Evolutionary conservation across 1,140 invertebrate species (phyloP), one percentile per base, ranked within the genome.

Genomic region (Artemia franciscana): DNA sequence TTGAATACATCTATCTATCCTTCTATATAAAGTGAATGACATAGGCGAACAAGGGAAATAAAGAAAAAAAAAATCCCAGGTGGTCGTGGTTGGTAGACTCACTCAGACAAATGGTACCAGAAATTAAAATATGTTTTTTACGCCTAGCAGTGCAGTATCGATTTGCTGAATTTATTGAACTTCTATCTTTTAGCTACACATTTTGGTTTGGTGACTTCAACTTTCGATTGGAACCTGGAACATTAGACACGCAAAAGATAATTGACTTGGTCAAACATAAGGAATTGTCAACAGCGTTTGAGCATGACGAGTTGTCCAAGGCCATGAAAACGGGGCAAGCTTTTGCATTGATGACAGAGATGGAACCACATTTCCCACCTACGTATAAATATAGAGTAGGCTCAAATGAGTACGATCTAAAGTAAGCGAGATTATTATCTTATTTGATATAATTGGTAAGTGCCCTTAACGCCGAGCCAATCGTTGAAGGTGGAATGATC

Each of bases 151-250:
- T n/a, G n/a, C n/a, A n/a, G n/a, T n/a, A n/a, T n/a, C n/a, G n/a
- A n/a, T n/a, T n/a, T n/a, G n/a, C n/a, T n/a, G n/a, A n/a, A 62
- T 56, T 15, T 25, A 15, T 61, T 61, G 15, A 58, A 24, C 61
- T 63, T 66, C 68, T 66, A 61, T 59, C 64, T 74, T 77, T 61
- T 71, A 91, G 88, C 69, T 94, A 93, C 71, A 82, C 92, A 9
- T 92, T 96, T 72, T 95, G 90, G 89, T 81, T 94, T 66, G 92
- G 92, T 2, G 91, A 95, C 70, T 74, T 95, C 51, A 96, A 96
- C 72, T 96, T 95, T 72, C 82, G 92, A 1, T 75, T 94, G 5
- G 71, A 82, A 23, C 73, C 60, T 5, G 80, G 80, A 64, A 76
- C 75, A 12, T 76, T 81, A 63, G 77, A 78, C 0, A 75, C 82